phyloP scores from a whole-genome alignment of 1,140 invertebrate genomes.

The Campoletis sonorensis region DNA sequence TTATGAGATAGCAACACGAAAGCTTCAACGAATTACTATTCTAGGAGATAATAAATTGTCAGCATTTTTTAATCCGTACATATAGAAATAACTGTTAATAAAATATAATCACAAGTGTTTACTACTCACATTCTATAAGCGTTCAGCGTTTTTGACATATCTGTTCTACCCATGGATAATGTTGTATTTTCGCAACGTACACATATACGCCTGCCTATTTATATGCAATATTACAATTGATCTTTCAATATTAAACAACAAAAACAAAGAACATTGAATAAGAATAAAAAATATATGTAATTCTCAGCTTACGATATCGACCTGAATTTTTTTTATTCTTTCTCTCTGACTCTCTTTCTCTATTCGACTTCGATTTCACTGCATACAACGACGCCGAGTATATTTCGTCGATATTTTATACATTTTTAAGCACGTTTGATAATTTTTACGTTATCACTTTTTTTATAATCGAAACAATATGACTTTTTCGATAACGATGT shows the following conservation, averaged over 20 bases:
- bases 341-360: not conserved
- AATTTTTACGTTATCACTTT: slow-evolving; percentile 13
- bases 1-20: too few species aligned
- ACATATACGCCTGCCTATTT: slow-evolving; percentile 48
- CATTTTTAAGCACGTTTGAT: not conserved
- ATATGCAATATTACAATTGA: slow-evolving; percentile 38
- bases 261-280: not conserved
- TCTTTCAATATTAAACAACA: slow-evolving; percentile 28
- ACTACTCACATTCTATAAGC: slow-evolving; percentile 76
- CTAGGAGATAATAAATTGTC: not conserved
- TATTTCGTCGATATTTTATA: slow-evolving; percentile 12
- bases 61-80: slow-evolving; percentile 45
- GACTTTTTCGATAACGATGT: too few species aligned
- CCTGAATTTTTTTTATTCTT: slow-evolving; percentile 38
- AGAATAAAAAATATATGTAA: not conserved
- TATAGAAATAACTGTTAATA: slow-evolving; percentile 44
- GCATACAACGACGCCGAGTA: not conserved
- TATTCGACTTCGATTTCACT: not conserved
- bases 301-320: slow-evolving; percentile 36
- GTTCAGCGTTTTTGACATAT: slow-evolving; percentile 76
- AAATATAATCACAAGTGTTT: slow-evolving; percentile 7
- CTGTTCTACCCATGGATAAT: slow-evolving; percentile 75
- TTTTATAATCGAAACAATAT: too few species aligned
- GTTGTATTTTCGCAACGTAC: slow-evolving; percentile 55
- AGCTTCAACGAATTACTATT: too few species aligned